Evolutionary conservation across 1,140 invertebrate genomes (phyloP), one percentile per base, ranked within the genome.

Genomic region (Anthonomus grandis): DNA sequence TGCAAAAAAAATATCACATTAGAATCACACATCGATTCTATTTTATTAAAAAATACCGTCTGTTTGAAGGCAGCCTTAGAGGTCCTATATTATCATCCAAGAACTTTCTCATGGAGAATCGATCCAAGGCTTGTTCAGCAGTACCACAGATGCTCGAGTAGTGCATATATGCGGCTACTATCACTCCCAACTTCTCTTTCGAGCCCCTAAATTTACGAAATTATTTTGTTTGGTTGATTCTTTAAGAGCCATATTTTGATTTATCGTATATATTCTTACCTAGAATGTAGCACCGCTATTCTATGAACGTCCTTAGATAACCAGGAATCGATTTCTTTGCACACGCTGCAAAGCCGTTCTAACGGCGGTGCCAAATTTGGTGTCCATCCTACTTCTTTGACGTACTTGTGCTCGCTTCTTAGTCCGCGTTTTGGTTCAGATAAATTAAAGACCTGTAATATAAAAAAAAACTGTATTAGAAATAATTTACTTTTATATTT

Each of bases 271-370:
- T 25, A 41, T 57, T 76, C 69, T 76, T 81, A 91, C 86, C 91
- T 93, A 62, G 90, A 89, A 68, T 95, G 86, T 31, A 95, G 77
- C 37, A 95, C 89, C 6, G 90, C 90, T 38, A 95, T 88, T 44
- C 85, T 81, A 74, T 92, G 89, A 12, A 86, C 80, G 67, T 89
- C 84, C 36, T 81, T 83, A 27, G 86, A 87, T 24, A 95, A 77
- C 91, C 91, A 95, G 55, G 89, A 90, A 76, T 95, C 93, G 59
- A 95, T 86, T 62, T 91, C 86, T 75, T 95, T 95, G 78, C 93
- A 95, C 45, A 95, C 85, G 41, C 88, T 86, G 74, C 93, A 96
- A 0, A 95, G 79, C 51, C 86, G 79, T 73, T 95, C 93, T 31
- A 96, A 78, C 42, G 93, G 91, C 15, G 93, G 93, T 47, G 93